A percentile compares a stretch with the other conserved stretches of the same genome.
phyloP scores from a whole-genome alignment of 2,113 vertebrate species.

The Henicopernis longicauda region DNA sequence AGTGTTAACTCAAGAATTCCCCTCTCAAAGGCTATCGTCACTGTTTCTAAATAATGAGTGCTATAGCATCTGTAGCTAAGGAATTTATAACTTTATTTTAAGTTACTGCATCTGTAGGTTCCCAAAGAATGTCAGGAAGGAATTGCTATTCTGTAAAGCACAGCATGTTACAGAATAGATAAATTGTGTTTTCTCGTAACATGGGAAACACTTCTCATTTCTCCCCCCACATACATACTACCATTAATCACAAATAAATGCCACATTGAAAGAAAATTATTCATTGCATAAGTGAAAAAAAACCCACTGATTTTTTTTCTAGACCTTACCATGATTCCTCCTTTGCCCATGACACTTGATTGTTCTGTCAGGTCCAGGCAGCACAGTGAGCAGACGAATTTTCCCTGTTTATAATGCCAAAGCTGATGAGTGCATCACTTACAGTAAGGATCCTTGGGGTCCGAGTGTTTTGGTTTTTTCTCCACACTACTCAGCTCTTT shows the following conservation, averaged over 20 bases:
- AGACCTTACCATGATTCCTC: background rate
- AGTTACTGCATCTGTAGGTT: background rate
- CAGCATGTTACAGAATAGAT: background rate
- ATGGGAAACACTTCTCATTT: background rate
- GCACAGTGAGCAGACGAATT: background rate
- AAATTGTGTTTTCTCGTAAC: background rate
- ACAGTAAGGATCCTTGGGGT: background rate
- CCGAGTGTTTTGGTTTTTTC: accelerated
- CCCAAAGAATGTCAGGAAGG: background rate
- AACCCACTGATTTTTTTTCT: background rate
- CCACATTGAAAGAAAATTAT: background rate
- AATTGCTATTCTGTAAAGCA: background rate
- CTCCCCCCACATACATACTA: background rate
- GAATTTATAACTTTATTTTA: background rate
- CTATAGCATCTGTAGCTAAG: background rate
- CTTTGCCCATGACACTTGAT: background rate
- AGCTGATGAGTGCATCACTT: background rate
- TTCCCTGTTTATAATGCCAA: background rate
- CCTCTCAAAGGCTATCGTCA: background rate
- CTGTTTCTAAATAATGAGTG: background rate
- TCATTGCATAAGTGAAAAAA: background rate
- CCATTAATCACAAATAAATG: background rate
- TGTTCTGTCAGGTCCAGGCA: background rate
- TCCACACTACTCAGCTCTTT: background rate
- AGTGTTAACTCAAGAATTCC: background rate